Conservation (phyloP, 1,140 invertebrate genomes). For the Muscidifurax raptorellus region DNA sequence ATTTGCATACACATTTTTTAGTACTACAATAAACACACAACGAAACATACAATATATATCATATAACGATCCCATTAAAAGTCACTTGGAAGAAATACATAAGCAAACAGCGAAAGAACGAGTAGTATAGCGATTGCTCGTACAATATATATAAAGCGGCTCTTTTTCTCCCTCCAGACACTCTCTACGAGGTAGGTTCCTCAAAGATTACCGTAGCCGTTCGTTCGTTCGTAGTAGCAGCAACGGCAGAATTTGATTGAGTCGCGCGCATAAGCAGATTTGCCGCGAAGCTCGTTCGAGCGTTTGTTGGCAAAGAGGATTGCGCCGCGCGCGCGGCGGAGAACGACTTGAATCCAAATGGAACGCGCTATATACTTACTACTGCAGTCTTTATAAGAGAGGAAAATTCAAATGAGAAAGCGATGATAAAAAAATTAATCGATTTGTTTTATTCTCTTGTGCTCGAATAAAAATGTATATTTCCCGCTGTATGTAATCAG, state of each 20-base stretch:
- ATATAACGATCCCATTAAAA: too few relatives aligned
- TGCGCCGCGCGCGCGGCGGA: conserved; percentile 41
- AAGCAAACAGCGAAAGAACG: background rate
- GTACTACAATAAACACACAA: too few relatives aligned
- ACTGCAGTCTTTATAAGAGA: conserved; percentile 1
- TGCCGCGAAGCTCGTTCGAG: conserved; percentile 64
- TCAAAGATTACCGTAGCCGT: conserved; percentile 28
- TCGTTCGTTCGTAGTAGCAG: background rate
- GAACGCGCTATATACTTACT: too few relatives aligned
- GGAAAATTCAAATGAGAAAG: conserved; percentile 21
- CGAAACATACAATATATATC: too few relatives aligned
- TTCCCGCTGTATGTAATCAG: too few relatives aligned
- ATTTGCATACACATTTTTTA: too few relatives aligned
- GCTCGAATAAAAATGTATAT: background rate
- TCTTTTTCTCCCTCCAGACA: background rate
- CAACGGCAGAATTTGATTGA: conserved; percentile 65
- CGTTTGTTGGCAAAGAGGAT: conserved; percentile 71
- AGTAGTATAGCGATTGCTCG: background rate
- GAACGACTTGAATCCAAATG: conserved; percentile 63
- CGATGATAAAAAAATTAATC: too few relatives aligned
- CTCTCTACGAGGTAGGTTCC: background rate
- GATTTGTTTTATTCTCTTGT: background rate
- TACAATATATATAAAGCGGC: conserved; percentile 1
- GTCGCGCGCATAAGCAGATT: conserved; percentile 70
- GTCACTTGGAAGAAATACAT: too few relatives aligned